A percentile compares a stretch with the other conserved stretches of the same genome.
Conservation (phyloP, 2,113 vertebrate species). For the Lepus timidus region DNA sequence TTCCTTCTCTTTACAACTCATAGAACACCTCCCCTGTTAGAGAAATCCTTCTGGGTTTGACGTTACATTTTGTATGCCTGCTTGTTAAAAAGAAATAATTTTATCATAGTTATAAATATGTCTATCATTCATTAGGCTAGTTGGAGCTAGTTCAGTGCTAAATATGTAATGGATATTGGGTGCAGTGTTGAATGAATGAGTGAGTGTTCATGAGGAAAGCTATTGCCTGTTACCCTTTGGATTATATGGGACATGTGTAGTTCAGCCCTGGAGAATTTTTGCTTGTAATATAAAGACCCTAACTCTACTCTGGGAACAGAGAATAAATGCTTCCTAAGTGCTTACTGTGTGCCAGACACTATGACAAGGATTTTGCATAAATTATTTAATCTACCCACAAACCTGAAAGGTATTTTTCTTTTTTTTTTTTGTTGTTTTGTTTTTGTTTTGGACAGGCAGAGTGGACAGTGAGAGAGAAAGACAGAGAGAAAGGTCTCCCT, state of each 20-base stretch:
- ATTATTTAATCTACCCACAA: constrained; percentile 36
- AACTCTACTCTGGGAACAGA: background rate
- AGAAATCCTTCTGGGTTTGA: constrained; percentile 9
- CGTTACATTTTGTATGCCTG: constrained; percentile 33
- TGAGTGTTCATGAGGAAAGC: constrained; percentile 39
- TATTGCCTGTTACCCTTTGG: constrained; percentile 36
- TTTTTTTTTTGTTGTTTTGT: background rate
- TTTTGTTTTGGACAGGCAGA: too few relatives aligned
- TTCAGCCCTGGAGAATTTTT: constrained; percentile 55
- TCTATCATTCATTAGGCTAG: constrained; percentile 32
- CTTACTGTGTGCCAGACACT: constrained; percentile 14
- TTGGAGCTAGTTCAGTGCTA: constrained; percentile 55
- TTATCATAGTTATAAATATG: constrained; percentile 32
- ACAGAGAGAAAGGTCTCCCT: too few relatives aligned
- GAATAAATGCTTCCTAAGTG: constrained; percentile 35
- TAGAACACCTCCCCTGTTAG: constrained; percentile 42
- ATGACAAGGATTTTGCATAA: constrained; percentile 33
- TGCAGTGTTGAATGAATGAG: constrained; percentile 65
- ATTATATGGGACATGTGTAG: constrained; percentile 29
- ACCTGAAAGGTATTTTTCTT: constrained; percentile 8
- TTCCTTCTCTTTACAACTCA: constrained; percentile 56
- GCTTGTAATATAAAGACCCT: background rate
- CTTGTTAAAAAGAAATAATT: constrained; percentile 63
- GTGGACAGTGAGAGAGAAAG: too few relatives aligned
- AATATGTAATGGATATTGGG: constrained; percentile 50